phyloP scores from a whole-genome alignment of 2,113 vertebrate species.

The Deroptyus accipitrinus region DNA sequence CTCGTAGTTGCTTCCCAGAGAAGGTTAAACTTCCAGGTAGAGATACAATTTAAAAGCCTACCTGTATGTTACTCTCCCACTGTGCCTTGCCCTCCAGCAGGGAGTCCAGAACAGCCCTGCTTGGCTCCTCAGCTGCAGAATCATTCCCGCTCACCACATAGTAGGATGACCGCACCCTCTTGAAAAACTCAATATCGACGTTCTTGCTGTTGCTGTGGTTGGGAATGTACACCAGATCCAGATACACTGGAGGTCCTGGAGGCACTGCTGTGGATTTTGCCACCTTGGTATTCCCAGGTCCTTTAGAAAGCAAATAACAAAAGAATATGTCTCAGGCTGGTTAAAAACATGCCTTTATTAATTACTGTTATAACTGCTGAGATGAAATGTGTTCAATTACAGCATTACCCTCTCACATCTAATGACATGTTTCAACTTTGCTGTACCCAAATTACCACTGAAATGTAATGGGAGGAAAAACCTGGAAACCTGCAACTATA shows the following conservation, averaged over 20 bases:
- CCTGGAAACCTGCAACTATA: not conserved
- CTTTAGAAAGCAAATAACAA: constrained; percentile 65
- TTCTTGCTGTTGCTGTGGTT: constrained; percentile 98
- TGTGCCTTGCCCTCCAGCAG: constrained; percentile 93
- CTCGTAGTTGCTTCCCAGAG: not conserved
- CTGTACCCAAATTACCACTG: not conserved
- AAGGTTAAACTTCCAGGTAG: not conserved
- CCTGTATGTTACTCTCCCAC: constrained; percentile 94
- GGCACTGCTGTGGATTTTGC: constrained; percentile 78
- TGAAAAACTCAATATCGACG: constrained; percentile 94
- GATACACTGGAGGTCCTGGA: constrained; percentile 90
- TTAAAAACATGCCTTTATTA: not conserved
- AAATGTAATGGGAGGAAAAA: not conserved
- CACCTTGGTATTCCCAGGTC: constrained; percentile 80
- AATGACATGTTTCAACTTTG: not conserved
- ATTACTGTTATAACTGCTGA: not conserved
- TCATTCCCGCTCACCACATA: constrained; percentile 97
- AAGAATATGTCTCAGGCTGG: not conserved
- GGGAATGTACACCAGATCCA: constrained; percentile 97
- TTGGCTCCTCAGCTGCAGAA: constrained; percentile 88
- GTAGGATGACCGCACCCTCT: constrained; percentile 91
- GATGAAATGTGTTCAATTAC: not conserved
- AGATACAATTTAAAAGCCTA: constrained; percentile 41
- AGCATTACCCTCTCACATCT: not conserved
- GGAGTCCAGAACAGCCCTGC: constrained; percentile 89